A percentile compares a stretch with the other conserved stretches of the same genome.
phyloP scores from a whole-genome alignment of 2,888 invertebrate species.

The Halictus quadricinctus region DNA sequence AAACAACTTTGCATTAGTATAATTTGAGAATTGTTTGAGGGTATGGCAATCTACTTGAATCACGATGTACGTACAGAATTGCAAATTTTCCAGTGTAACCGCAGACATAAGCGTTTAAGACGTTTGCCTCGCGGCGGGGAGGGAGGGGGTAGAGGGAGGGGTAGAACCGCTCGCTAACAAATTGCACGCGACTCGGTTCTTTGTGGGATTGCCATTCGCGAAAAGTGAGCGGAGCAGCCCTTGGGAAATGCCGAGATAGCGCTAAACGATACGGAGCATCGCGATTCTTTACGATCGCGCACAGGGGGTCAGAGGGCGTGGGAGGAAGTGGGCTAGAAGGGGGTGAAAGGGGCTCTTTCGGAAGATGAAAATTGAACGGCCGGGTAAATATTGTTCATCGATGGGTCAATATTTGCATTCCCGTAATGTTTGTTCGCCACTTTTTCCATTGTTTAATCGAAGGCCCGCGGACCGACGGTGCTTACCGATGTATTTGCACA shows the following conservation, averaged over 20 bases:
- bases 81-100: neutral
- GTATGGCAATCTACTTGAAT: too few species aligned
- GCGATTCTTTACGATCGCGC: neutral
- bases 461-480: neutral
- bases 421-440: neutral
- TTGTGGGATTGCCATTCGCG: neutral
- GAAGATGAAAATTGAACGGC: slow-evolving; percentile 8
- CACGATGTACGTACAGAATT: neutral
- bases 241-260: neutral
- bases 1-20: too few species aligned
- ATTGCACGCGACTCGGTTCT: slow-evolving; percentile 5
- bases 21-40: too few species aligned
- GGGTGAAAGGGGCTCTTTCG: neutral
- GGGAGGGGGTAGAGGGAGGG: neutral
- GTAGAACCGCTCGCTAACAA: slow-evolving; percentile 10
- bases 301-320: neutral
- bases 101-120: neutral
- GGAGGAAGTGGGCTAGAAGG: neutral
- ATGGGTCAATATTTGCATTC: neutral
- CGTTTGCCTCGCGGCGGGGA: too few species aligned
- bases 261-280: neutral
- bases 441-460: slow-evolving; percentile 18
- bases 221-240: neutral
- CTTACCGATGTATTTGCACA: neutral
- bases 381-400: slow-evolving; percentile 1